Evolutionary conservation across 2,113 vertebrate species (phyloP), one percentile per base, ranked within the genome.

Genomic region (Mola mola): DNA sequence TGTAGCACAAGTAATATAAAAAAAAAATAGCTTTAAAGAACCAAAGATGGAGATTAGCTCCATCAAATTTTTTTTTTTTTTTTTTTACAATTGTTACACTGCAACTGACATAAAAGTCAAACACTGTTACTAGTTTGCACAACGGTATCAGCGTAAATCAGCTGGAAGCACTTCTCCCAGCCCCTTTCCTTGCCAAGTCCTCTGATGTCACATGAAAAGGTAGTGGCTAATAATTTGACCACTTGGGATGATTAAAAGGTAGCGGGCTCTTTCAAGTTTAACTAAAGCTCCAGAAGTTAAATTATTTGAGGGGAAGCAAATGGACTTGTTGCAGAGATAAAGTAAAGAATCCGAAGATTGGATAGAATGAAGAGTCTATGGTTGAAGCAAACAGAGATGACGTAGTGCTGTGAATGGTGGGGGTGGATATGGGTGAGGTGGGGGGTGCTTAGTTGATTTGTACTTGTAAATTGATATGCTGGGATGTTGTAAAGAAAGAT

Each of bases 361-460:
- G 62, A 66, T 24, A 41, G 55, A 72, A 72, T 51, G 66, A 83
- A 71, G 57, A 69, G 66, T 68, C 41, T 62, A 75, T 62, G 13
- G 57, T 50, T 51, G 25, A n/a, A 40, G 51, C 56, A 71, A 77
- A 75, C 75, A 65, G 55, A 48, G 63, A 73, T 86, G 85, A 87
- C 79, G 66, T 75, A 86, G 79, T 47, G 72, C 51, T 42, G 59
- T n/a, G 46, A 72, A 59, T 73, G 75, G 79, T 63, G 66, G 68
- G 63, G 60, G 57, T 33, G 71, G 57, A 78, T 53, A 34, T 4
- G 29, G 29, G 29, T 33, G 36, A 62, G 34, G n/a, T n/a, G n/a
- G n/a, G n/a, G n/a, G n/a, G n/a, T 29, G 5, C 28, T 29, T 5
- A 29, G 28, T 29, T 29, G 28, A 6, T 29, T 9, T 29, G 28